A percentile compares a stretch with the other conserved stretches of the same genome.
phyloP scores from a whole-genome alignment of 2,888 invertebrate genomes.

The Brachyopa scutellaris region DNA sequence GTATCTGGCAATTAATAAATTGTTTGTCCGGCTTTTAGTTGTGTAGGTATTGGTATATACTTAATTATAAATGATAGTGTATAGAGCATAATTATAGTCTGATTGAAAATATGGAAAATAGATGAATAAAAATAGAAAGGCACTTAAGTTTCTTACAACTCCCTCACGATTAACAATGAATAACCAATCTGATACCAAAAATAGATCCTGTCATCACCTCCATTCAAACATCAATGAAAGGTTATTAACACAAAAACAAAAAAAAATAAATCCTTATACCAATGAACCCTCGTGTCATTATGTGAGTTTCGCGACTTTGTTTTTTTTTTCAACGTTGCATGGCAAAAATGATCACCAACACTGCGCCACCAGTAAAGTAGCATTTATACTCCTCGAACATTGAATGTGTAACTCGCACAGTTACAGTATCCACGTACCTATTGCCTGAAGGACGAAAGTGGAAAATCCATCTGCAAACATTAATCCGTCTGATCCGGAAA shows the following conservation, averaged over 20 bases:
- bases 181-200: too few species aligned
- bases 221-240: conserved; percentile 6
- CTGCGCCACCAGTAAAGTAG: conserved; percentile 31
- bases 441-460: conserved; percentile 55
- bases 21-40: conserved; percentile 17
- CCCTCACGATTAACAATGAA: too few species aligned
- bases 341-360: conserved; percentile 21
- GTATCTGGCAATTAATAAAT: conserved; percentile 29
- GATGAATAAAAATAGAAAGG: not conserved
- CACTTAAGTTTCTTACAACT: conserved; percentile 29
- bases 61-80: too few species aligned
- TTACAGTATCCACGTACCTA: too few species aligned
- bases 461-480: conserved; percentile 72
- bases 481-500: conserved; percentile 73
- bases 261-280: conserved; percentile 23
- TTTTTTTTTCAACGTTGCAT: conserved; percentile 29
- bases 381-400: conserved; percentile 29
- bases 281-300: conserved; percentile 22
- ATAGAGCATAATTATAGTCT: not conserved
- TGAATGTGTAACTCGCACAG: conserved; percentile 24
- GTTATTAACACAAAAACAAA: conserved; percentile 20
- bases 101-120: not conserved
- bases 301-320: conserved; percentile 45
- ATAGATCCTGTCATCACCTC: conserved; percentile 21
- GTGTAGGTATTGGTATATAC: too few species aligned